These are phyloP conservation scores for Pollenia angustigena DNA, from an alignment of 2,888 invertebrate species.

Conservation along the genomic window DNA sequence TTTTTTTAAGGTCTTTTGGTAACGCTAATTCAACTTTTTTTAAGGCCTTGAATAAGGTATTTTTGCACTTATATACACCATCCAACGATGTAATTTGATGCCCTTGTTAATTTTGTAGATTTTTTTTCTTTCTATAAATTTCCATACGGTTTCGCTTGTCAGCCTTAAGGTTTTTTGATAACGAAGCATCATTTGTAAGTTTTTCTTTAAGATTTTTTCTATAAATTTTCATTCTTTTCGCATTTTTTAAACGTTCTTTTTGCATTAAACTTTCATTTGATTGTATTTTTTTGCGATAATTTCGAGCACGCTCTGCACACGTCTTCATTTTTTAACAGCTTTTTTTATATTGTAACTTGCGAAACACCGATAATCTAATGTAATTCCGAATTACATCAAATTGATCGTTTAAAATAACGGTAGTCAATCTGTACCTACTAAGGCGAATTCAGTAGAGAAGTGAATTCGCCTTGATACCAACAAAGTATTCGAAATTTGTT, in stretches of 20 bases:
- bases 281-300: conserved; percentile 18
- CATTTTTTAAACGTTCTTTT: conserved; percentile 33
- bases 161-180: conserved; percentile 41
- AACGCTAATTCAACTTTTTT: too few species aligned
- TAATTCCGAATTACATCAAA: too few species aligned
- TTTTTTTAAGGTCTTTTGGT: too few species aligned
- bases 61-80: conserved; percentile 24
- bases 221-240: conserved; percentile 23
- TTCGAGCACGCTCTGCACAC: conserved; percentile 26
- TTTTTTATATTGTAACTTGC: too few species aligned
- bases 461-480: too few species aligned
- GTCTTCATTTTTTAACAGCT: conserved; percentile 21
- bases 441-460: too few species aligned
- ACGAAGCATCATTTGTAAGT: conserved; percentile 24
- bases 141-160: conserved; percentile 21
- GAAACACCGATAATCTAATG: too few species aligned
- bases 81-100: conserved; percentile 1
- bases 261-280: conserved; percentile 19
- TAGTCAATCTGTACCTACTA: too few species aligned
- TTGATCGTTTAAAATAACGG: too few species aligned
- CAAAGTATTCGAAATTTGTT: too few species aligned
- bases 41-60: not conserved
- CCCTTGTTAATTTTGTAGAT: conserved; percentile 18
- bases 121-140: conserved; percentile 38
- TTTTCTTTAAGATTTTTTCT: conserved; percentile 45